A percentile compares a stretch with the other conserved stretches of the same genome.
phyloP scores from a whole-genome alignment of 2,113 vertebrate genomes.

The Australoheros scitulus region DNA sequence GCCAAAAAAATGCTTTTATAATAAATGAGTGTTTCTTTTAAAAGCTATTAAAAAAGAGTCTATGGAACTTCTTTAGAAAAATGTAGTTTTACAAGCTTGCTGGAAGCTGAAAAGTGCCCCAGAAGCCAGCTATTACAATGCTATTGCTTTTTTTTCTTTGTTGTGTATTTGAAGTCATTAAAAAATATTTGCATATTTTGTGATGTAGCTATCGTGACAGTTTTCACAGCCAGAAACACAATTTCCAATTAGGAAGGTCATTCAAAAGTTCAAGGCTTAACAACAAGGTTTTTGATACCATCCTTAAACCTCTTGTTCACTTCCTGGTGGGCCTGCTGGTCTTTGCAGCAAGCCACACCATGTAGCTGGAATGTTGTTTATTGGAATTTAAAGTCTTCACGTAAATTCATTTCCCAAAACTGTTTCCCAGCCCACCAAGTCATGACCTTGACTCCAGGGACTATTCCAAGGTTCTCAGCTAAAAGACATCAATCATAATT shows the following conservation, averaged over 20 bases:
- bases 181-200: too few species aligned
- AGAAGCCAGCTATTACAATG: too few species aligned
- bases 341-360: constrained; percentile 58
- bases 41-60: not conserved
- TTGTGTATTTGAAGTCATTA: too few species aligned
- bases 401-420: constrained; percentile 43
- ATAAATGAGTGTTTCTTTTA: not conserved
- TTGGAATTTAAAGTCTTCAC: constrained; percentile 57
- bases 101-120: too few species aligned
- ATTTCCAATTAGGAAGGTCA: not conserved
- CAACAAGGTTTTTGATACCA: constrained; percentile 13
- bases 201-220: too few species aligned
- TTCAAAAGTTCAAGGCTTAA: not conserved
- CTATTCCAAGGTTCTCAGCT: constrained; percentile 44
- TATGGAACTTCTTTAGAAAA: not conserved
- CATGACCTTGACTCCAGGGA: constrained; percentile 64
- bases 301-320: not conserved
- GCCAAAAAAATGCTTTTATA: not conserved
- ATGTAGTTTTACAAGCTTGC: too few species aligned
- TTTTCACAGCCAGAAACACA: not conserved
- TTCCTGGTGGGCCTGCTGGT: constrained; percentile 1
- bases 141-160: too few species aligned
- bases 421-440: constrained; percentile 54
- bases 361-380: constrained; percentile 67
- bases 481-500: constrained; percentile 68